A percentile compares a stretch with the other conserved stretches of the same genome.
Conservation (phyloP, 37 sponge, comb jelly and placozoan genomes). For the Mnemiopsis leidyi region DNA sequence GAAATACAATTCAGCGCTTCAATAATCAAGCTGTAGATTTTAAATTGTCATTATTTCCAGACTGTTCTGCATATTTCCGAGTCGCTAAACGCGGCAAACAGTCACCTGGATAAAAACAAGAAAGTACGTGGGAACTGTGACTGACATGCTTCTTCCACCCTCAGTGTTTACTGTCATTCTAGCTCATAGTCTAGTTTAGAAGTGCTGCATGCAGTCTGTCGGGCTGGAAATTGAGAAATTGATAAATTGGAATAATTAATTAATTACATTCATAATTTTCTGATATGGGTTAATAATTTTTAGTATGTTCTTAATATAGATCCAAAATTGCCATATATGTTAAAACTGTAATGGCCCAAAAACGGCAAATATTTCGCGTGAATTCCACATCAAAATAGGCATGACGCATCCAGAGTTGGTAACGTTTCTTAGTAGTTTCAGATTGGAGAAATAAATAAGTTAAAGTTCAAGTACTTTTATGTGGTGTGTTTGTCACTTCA, state of each 20-base stretch:
- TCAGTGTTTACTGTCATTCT: not conserved
- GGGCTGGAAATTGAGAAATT: not conserved
- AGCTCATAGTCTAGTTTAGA: not conserved
- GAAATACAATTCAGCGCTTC: not conserved
- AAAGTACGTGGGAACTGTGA: not conserved
- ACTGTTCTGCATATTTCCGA: not conserved
- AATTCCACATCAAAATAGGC: no score
- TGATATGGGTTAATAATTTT: not conserved
- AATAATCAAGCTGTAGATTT: not conserved
- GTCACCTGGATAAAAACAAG: not conserved
- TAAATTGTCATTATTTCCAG: not conserved
- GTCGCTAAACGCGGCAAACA: not conserved
- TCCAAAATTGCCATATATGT: no score
- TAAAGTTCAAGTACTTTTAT: no score
- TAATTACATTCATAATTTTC: not conserved
- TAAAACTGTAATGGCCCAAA: no score
- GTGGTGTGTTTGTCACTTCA: no score
- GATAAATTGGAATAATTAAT: not conserved
- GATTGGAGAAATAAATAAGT: no score
- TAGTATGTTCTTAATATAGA: no score
- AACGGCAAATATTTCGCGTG: no score
- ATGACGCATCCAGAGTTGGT: no score
- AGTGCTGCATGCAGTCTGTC: not conserved
- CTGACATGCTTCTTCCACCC: not conserved
- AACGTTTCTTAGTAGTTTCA: no score